These are phyloP conservation scores for Nineta flava DNA, from an alignment of 2,888 invertebrate species.

Conservation along the genomic window DNA sequence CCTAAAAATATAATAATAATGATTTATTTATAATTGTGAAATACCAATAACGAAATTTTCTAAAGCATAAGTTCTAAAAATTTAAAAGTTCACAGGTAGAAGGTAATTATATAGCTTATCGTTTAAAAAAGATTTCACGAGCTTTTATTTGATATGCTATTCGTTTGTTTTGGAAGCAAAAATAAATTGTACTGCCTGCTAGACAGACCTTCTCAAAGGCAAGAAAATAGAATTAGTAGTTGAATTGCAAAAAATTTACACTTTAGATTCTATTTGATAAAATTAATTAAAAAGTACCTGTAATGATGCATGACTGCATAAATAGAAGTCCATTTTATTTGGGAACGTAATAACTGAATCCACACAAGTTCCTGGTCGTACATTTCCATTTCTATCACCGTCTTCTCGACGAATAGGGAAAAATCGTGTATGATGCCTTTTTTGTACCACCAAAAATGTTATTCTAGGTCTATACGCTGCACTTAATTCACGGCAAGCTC, in stretches of 20 bases:
- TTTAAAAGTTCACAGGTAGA: no score
- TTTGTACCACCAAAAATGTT: slow-evolving; percentile 88
- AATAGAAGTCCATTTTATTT: slow-evolving; percentile 73
- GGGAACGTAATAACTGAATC: slow-evolving; percentile 77
- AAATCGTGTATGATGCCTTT: slow-evolving; percentile 82
- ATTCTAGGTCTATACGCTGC: slow-evolving; percentile 55
- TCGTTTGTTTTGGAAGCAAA: no score
- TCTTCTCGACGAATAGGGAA: slow-evolving; percentile 28
- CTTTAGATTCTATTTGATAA: neutral
- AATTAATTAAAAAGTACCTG: slow-evolving; percentile 3
- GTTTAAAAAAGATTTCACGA: no score
- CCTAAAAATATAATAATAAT: slow-evolving; percentile 29
- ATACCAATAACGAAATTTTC: no score
- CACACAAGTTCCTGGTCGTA: slow-evolving; percentile 76
- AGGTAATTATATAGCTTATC: no score
- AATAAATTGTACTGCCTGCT: no score
- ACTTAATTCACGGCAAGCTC: slow-evolving; percentile 41
- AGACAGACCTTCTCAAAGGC: no score
- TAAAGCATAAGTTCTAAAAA: no score
- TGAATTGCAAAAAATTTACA: no score
- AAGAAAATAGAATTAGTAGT: no score
- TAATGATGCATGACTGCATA: slow-evolving; percentile 40
- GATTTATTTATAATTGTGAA: no score
- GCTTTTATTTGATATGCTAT: no score
- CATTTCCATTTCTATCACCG: slow-evolving; percentile 41